phyloP scores from a whole-genome alignment of 2,113 vertebrate genomes.

The Crotalus viridis region DNA sequence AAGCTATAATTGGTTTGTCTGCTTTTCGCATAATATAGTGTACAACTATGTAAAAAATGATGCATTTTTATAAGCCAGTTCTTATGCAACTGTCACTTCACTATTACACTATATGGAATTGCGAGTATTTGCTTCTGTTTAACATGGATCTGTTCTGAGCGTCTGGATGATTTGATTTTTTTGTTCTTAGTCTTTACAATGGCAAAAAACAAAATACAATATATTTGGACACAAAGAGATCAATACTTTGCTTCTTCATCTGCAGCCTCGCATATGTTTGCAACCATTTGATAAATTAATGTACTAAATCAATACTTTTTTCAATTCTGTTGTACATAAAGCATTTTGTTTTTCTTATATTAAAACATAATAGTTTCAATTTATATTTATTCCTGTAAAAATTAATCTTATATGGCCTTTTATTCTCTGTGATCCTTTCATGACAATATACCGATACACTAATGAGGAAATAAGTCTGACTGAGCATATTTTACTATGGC shows the following conservation, averaged over 20 bases:
- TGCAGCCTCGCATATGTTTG: background rate
- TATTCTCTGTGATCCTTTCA: background rate
- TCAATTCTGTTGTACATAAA: background rate
- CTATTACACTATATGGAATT: background rate
- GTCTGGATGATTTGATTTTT: background rate
- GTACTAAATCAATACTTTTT: background rate
- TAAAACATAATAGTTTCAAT: background rate
- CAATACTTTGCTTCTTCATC: background rate
- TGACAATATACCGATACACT: background rate
- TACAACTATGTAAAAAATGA: background rate
- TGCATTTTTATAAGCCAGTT: background rate
- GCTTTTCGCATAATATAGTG: background rate
- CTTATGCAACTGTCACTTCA: background rate
- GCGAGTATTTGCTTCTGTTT: background rate
- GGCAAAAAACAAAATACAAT: background rate
- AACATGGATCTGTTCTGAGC: background rate
- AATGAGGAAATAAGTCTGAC: background rate
- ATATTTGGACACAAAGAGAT: background rate
- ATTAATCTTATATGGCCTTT: background rate
- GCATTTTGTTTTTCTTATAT: background rate
- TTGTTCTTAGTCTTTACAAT: background rate
- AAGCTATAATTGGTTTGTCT: background rate
- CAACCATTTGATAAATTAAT: background rate
- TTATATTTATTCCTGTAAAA: background rate
- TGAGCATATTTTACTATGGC: background rate